Evolutionary conservation across 2,113 vertebrate genomes (phyloP).

Genomic region (Hydrochoerus hydrochaeris): DNA sequence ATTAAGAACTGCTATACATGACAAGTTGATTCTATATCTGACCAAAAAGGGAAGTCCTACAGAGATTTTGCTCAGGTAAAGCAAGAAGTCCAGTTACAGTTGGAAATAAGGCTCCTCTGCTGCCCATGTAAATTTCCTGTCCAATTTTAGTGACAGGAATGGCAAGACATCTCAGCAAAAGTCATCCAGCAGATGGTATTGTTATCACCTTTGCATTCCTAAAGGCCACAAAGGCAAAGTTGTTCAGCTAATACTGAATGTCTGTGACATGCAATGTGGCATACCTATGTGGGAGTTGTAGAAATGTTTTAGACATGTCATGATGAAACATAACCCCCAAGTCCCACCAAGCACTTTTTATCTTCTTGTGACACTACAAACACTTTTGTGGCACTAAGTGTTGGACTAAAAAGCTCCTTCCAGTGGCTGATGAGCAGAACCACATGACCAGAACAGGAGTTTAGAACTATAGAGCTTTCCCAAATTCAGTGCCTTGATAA

Average conservation of each 20-base stretch:
- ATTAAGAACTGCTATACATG: too few relatives aligned
- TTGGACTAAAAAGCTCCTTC: slow-evolving; percentile 62
- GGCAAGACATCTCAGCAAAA: too few relatives aligned
- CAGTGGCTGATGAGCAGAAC: slow-evolving; percentile 57
- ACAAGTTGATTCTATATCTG: background rate
- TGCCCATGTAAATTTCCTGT: background rate
- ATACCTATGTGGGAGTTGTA: background rate
- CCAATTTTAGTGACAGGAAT: background rate
- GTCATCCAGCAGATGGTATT: too few relatives aligned
- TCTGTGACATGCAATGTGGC: too few relatives aligned
- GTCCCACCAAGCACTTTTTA: background rate
- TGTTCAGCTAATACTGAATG: too few relatives aligned
- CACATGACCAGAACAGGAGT: background rate
- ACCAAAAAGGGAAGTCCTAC: background rate
- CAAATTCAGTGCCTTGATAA: background rate
- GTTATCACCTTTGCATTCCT: too few relatives aligned
- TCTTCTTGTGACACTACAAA: background rate
- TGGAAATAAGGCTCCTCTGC: background rate
- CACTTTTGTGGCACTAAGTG: background rate
- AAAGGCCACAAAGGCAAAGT: too few relatives aligned
- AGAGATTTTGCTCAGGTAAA: background rate
- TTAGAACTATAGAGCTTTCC: accelerated
- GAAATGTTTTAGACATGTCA: background rate
- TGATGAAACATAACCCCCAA: background rate
- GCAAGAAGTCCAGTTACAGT: background rate